Conservation (phyloP, 2,113 vertebrate species). For the Pteronura brasiliensis region DNA sequence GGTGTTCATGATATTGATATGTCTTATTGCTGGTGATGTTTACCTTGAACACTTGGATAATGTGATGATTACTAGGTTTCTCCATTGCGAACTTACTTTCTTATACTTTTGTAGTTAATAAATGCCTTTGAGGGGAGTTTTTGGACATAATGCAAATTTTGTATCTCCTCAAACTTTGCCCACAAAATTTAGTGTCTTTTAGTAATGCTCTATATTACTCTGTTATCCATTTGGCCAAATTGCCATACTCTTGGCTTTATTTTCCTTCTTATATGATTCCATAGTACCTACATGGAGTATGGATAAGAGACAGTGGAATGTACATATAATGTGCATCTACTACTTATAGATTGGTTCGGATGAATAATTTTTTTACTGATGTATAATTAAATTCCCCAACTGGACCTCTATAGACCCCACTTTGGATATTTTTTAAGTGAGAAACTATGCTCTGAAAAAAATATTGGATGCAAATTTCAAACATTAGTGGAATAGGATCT, state of each 20-base stretch:
- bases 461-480: neutral
- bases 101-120: neutral
- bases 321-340: neutral
- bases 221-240: neutral
- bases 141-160: neutral
- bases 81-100: neutral
- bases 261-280: neutral
- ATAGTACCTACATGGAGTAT: neutral
- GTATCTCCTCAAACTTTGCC: neutral
- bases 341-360: neutral
- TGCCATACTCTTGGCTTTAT: neutral
- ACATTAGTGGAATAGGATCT: neutral
- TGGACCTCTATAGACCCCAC: neutral
- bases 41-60: neutral
- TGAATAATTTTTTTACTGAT: neutral
- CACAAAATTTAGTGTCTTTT: neutral
- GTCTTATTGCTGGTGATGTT: neutral
- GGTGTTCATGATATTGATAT: fast-evolving
- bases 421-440: neutral
- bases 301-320: neutral
- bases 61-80: neutral
- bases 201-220: neutral
- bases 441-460: neutral
- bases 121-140: neutral
- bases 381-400: neutral